Conservation (phyloP, 2,888 invertebrate species). For the Hartigia nigra region DNA sequence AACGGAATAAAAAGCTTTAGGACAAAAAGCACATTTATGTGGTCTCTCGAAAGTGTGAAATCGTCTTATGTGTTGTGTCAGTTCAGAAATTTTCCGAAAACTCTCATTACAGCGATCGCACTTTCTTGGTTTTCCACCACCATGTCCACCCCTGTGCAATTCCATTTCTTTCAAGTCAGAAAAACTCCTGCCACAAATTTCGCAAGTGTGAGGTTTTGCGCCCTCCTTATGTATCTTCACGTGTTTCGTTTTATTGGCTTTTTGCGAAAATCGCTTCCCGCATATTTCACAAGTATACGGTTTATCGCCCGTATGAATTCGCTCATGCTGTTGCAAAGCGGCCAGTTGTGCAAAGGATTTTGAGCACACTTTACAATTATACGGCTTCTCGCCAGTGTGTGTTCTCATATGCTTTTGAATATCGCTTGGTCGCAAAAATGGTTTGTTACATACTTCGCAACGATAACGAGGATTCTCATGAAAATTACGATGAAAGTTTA, state of each 20-base stretch:
- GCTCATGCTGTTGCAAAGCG: constrained; percentile 37
- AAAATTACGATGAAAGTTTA: constrained; percentile 41
- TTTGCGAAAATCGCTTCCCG: constrained; percentile 38
- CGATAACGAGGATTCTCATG: constrained; percentile 40
- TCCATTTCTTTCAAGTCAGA: constrained; percentile 37
- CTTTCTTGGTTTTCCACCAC: constrained; percentile 37
- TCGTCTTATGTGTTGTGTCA: constrained; percentile 34
- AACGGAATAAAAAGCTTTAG: constrained; percentile 39
- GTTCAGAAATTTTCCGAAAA: constrained; percentile 38
- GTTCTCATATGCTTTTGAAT: constrained; percentile 41
- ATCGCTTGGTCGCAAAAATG: constrained; percentile 42
- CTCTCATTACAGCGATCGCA: constrained; percentile 38
- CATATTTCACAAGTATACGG: constrained; percentile 40
- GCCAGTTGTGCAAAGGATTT: constrained; percentile 38
- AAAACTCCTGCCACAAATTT: constrained; percentile 38
- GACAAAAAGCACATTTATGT: constrained; percentile 39
- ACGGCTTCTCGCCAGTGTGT: constrained; percentile 41
- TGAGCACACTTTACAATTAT: constrained; percentile 29
- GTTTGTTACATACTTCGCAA: constrained; percentile 38
- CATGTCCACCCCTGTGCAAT: constrained; percentile 39
- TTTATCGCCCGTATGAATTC: constrained; percentile 39
- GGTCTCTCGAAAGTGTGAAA: constrained; percentile 42
- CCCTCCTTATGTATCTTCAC: constrained; percentile 43
- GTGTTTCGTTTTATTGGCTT: constrained; percentile 40
- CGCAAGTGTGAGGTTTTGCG: constrained; percentile 36